A percentile compares a stretch with the other conserved stretches of the same genome.
Conservation (phyloP, 2,888 invertebrate species). For the Lithodes maja region DNA sequence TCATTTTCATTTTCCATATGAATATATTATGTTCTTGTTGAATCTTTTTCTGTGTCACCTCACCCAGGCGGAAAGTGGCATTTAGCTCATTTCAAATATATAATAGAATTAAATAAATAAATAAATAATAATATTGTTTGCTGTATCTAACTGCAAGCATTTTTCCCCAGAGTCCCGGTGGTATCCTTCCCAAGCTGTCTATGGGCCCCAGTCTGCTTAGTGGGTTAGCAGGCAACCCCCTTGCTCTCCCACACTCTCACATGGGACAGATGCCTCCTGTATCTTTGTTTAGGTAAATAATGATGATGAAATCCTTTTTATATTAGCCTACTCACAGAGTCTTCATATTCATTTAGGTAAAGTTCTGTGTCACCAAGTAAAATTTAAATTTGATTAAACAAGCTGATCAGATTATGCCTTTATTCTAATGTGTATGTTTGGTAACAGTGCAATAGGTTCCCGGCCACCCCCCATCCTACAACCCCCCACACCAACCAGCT, state of each 20-base stretch:
- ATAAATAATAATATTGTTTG: neutral
- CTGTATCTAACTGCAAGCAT: neutral
- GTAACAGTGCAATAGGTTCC: slow-evolving; percentile 62
- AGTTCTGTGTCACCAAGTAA: too few relatives aligned
- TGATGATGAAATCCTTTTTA: too few relatives aligned
- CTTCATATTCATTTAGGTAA: too few relatives aligned
- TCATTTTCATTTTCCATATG: too few relatives aligned
- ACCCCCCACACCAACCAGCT: slow-evolving; percentile 66
- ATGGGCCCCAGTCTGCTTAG: slow-evolving; percentile 60
- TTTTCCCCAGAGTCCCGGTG: slow-evolving; percentile 45
- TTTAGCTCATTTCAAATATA: too few relatives aligned
- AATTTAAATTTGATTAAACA: too few relatives aligned
- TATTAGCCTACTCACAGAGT: too few relatives aligned
- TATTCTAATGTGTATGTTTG: neutral
- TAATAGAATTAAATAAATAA: neutral
- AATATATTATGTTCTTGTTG: too few relatives aligned
- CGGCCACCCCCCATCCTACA: slow-evolving; percentile 68
- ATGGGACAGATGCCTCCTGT: slow-evolving; percentile 69
- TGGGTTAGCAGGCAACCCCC: slow-evolving; percentile 60
- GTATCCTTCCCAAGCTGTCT: slow-evolving; percentile 65
- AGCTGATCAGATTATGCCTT: too few relatives aligned
- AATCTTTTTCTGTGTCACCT: too few relatives aligned
- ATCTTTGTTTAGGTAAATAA: slow-evolving; percentile 59
- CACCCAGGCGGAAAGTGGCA: too few relatives aligned
- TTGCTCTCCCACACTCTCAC: slow-evolving; percentile 63